Percentiles rank a stretch among this genome's conserved stretches.
phyloP scores from a whole-genome alignment of 2,888 invertebrate genomes.

The Idaea biselata region DNA sequence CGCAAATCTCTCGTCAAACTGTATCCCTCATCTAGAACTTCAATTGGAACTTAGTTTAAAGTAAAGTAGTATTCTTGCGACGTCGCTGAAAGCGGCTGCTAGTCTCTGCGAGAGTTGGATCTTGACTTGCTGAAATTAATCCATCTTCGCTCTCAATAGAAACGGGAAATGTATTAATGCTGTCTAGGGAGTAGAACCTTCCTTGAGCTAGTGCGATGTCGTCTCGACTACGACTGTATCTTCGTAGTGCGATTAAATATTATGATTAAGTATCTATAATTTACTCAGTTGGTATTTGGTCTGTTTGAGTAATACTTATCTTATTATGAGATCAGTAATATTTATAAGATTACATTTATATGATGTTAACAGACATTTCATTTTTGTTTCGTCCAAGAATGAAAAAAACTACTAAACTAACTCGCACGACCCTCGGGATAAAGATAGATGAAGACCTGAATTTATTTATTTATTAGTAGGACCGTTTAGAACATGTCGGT shows the following conservation, averaged over 20 bases:
- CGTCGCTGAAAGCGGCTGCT: slow-evolving; percentile 55
- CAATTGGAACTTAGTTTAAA: slow-evolving; percentile 68
- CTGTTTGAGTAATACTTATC: background rate
- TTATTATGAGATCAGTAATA: slow-evolving; percentile 6
- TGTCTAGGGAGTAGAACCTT: slow-evolving; percentile 22
- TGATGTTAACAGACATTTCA: too few relatives aligned
- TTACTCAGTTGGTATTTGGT: background rate
- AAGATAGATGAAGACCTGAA: too few relatives aligned
- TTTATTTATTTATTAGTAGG: too few relatives aligned
- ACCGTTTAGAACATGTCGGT: too few relatives aligned
- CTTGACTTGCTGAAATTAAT: slow-evolving; percentile 73
- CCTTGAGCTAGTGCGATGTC: slow-evolving; percentile 5
- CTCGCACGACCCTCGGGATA: too few relatives aligned
- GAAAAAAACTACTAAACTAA: too few relatives aligned
- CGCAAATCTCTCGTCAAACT: slow-evolving; percentile 68
- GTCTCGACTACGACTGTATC: slow-evolving; percentile 8
- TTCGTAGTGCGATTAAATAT: background rate
- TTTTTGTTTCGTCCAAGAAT: too few relatives aligned
- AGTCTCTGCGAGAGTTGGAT: slow-evolving; percentile 59
- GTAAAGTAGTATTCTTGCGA: slow-evolving; percentile 67
- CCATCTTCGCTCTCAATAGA: slow-evolving; percentile 62
- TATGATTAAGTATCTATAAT: slow-evolving; percentile 2
- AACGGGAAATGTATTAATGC: slow-evolving; percentile 56
- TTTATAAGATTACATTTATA: too few relatives aligned
- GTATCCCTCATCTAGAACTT: slow-evolving; percentile 61